phyloP scores from a whole-genome alignment of 2,797 vertebrate genomes.

The Enteromius argenteus region DNA sequence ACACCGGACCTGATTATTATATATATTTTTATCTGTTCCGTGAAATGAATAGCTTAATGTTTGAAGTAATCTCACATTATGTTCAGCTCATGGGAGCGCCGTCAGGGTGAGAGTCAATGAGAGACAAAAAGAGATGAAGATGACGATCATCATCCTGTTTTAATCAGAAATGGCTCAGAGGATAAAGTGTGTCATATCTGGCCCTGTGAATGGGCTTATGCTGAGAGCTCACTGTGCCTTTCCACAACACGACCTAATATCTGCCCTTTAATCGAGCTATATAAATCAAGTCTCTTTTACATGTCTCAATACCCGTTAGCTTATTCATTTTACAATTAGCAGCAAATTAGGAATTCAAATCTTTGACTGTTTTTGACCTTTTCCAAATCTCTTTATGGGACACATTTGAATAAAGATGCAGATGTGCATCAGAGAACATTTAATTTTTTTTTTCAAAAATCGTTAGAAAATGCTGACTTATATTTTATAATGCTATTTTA shows the following conservation, averaged over 20 bases:
- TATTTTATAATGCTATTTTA: background rate
- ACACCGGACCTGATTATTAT: conserved; percentile 80
- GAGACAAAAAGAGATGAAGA: conserved; percentile 28
- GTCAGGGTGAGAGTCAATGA: conserved; percentile 50
- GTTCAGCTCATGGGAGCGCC: conserved; percentile 60
- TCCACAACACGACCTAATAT: background rate
- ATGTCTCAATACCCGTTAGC: background rate
- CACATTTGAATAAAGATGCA: background rate
- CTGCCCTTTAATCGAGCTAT: background rate
- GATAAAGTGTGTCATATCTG: conserved; percentile 54
- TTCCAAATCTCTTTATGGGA: background rate
- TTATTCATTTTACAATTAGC: background rate
- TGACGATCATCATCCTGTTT: conserved; percentile 59
- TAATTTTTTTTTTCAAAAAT: background rate
- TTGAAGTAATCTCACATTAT: conserved; percentile 75
- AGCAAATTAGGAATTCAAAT: background rate
- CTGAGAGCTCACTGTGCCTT: conserved; percentile 16
- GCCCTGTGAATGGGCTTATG: conserved; percentile 43
- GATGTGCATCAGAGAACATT: background rate
- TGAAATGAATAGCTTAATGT: conserved; percentile 81
- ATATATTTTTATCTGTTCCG: conserved; percentile 74
- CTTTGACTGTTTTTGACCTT: background rate
- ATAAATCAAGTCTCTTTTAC: background rate
- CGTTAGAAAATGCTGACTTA: background rate
- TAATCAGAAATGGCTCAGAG: conserved; percentile 58